These are phyloP conservation scores for Pantherophis guttatus DNA, from an alignment of 2,113 vertebrate species.

Conservation along the genomic window DNA sequence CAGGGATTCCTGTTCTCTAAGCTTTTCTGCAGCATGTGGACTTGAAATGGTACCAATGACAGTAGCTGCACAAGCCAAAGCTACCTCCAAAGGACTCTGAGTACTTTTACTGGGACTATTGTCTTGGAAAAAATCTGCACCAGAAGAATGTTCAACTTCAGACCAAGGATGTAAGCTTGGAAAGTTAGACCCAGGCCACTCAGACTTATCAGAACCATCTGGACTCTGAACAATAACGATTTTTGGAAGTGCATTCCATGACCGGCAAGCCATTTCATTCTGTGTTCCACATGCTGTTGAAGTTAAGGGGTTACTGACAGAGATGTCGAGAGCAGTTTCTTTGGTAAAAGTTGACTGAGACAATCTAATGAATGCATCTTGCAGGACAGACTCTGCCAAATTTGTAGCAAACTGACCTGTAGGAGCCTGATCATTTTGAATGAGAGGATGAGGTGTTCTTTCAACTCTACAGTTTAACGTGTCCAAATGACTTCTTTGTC, in stretches of 20 bases:
- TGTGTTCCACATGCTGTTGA: conserved; percentile 47
- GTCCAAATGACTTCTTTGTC: conserved; percentile 41
- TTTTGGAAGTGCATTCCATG: conserved; percentile 90
- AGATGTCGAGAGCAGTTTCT: conserved; percentile 75
- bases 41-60: conserved; percentile 91
- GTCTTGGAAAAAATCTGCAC: conserved; percentile 46
- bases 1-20: conserved; percentile 70
- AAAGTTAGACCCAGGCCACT: conserved; percentile 75
- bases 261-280: conserved; percentile 60
- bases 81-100: conserved; percentile 83
- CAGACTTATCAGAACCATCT: conserved; percentile 80
- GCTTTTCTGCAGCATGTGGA: conserved; percentile 82
- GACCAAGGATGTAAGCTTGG: conserved; percentile 59
- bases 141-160: conserved; percentile 56
- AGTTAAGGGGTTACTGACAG: conserved; percentile 57
- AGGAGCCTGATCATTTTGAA: conserved; percentile 57
- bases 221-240: conserved; percentile 96
- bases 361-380: conserved; percentile 91
- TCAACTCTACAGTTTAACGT: background rate
- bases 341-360: conserved; percentile 78
- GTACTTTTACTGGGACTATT: conserved; percentile 48
- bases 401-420: conserved; percentile 90
- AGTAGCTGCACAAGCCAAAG: conserved; percentile 87
- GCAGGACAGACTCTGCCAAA: conserved; percentile 90
- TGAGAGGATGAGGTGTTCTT: conserved; percentile 7